Base-by-base conservation (phyloP, 2,888 invertebrate genomes). In the Drosophila koepferae region DNA sequence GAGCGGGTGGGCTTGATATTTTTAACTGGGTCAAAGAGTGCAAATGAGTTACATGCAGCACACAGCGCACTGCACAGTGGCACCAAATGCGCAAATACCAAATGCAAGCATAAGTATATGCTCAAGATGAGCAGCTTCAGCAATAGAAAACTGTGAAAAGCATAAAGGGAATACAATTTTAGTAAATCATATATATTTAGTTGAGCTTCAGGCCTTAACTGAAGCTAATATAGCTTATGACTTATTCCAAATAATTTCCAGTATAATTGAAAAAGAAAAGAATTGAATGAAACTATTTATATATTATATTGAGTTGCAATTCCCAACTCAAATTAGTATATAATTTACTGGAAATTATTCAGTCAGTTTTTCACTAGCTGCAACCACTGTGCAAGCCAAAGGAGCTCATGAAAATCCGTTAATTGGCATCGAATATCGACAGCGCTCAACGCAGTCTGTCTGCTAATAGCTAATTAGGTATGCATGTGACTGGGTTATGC, bases 1-100 rank as follows among this genome's bases (percentile, higher is more conserved):
- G 59, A 6, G 55, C 38, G 66, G 59, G 28, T 38, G 38, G 38
- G n/a, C 40, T 54, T 66, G 59, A 63, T 80, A 36, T 48, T 28
- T 43, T 63, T 60, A 84, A 86, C 84, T 89, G 81, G 84, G 84
- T 84, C 84, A 84, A 66, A 74, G 55, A 66, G 61, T 69, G 82
- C 77, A 88, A 77, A 72, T 80, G 72, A 74, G 72, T 77, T 73
- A 61, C 64, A 60, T 55, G 63, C 53, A 54, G 46, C 31, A 34
- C 44, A 38, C 51, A 48, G 56, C 28, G 16, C 18, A 28, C 4
- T 34, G 81, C 71, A 86, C 87, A 73, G 87, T 81, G 81, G 84
- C 10, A 20, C 8, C 16, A 28, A 51, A 48, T 34, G 31, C 4
- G 18, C 49, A n/a, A n/a, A 28, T 16, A 3, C 9, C 12, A 5